A percentile compares a stretch with the other conserved stretches of the same genome.
These are phyloP conservation scores for Dynastes maya DNA, from an alignment of 2,888 invertebrate genomes.

Conservation along the genomic window DNA sequence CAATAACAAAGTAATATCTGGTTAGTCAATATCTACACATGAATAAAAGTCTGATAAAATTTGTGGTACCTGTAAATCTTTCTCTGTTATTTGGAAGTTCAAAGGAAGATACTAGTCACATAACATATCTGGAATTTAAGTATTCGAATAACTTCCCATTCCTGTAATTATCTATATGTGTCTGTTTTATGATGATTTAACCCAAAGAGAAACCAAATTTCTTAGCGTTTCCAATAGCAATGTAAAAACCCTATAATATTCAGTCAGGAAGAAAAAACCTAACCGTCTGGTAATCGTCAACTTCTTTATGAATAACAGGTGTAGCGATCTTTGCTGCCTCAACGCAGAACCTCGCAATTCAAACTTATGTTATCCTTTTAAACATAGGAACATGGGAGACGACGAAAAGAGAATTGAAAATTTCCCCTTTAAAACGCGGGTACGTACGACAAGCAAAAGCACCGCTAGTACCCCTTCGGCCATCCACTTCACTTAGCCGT, in stretches of 20 bases:
- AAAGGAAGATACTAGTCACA: no score
- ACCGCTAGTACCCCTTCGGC: not conserved
- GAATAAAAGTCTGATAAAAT: no score
- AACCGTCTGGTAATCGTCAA: not conserved
- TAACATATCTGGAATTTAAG: no score
- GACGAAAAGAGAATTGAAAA: not conserved
- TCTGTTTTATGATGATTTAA: not conserved
- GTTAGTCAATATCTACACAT: no score
- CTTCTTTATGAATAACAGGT: slow-evolving; percentile 9
- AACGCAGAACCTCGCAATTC: not conserved
- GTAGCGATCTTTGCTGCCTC: not conserved
- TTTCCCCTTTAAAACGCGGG: slow-evolving; percentile 1
- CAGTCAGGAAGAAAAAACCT: not conserved
- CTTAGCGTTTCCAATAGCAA: not conserved
- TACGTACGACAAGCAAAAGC: not conserved
- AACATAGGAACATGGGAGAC: not conserved
- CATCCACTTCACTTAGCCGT: slow-evolving; percentile 55
- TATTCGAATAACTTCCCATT: no score
- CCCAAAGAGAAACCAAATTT: no score
- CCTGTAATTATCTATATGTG: not conserved
- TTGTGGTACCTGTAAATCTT: no score
- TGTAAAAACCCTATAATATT: not conserved
- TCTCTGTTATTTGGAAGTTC: no score
- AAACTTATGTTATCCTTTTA: not conserved
- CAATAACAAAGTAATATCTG: no score